A percentile compares a stretch with the other conserved stretches of the same genome.
These are phyloP conservation scores for Prionailurus viverrinus DNA, from an alignment of 2,113 vertebrate genomes.

Conservation along the genomic window DNA sequence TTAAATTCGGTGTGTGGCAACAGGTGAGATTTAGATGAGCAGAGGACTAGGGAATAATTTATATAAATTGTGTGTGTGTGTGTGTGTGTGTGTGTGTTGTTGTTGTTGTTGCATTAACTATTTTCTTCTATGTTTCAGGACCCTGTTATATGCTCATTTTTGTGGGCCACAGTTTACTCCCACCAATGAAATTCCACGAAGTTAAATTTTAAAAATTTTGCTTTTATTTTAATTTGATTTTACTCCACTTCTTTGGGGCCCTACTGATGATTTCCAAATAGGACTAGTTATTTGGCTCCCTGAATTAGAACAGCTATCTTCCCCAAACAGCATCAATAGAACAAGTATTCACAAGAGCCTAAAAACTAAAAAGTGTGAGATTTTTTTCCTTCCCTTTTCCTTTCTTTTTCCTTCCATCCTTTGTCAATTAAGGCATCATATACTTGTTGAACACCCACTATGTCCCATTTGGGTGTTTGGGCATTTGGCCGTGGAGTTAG, in stretches of 20 bases:
- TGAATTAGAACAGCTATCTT: neutral
- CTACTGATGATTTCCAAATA: neutral
- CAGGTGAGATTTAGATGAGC: neutral
- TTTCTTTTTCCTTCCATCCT: neutral
- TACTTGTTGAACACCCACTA: neutral
- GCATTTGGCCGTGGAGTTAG: neutral
- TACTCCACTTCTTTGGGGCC: neutral
- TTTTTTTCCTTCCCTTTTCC: neutral
- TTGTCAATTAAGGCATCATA: neutral
- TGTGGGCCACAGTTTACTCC: neutral
- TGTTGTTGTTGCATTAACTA: neutral
- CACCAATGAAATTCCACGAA: neutral
- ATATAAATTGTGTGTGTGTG: neutral
- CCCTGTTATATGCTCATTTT: neutral
- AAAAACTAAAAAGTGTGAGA: neutral
- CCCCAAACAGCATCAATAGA: neutral
- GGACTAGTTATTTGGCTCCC: neutral
- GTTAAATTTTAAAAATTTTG: neutral
- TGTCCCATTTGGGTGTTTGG: neutral
- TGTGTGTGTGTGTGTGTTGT: neutral
- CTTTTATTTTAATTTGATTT: constrained; percentile 7
- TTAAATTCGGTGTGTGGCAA: neutral
- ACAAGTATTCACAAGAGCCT: neutral
- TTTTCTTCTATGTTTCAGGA: neutral
- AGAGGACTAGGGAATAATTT: neutral